Percentiles rank a stretch among this genome's conserved stretches.
phyloP scores from a whole-genome alignment of 2,113 vertebrate genomes.

The Ailuropoda melanoleuca region DNA sequence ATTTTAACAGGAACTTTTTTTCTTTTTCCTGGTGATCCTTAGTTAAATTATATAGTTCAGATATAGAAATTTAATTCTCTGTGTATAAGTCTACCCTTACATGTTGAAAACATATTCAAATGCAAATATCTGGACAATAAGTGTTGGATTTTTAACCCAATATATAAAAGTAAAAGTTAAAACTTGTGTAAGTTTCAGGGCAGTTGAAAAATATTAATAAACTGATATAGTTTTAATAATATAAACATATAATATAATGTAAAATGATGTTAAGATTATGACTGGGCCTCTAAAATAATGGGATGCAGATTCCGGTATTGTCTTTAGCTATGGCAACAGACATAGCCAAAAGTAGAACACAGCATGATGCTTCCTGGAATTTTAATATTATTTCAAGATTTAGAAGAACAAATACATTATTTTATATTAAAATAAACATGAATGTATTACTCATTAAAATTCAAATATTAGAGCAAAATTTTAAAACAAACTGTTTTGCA shows the following conservation, averaged over 20 bases:
- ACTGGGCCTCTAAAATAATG: neutral
- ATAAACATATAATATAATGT: neutral
- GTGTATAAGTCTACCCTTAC: neutral
- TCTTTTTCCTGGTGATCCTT: neutral
- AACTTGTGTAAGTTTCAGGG: neutral
- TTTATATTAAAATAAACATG: neutral
- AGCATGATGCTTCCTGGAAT: neutral
- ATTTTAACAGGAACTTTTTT: neutral
- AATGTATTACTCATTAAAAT: neutral
- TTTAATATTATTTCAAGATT: neutral
- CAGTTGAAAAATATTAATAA: neutral
- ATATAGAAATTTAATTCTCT: constrained; percentile 31
- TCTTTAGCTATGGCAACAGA: neutral
- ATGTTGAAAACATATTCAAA: neutral
- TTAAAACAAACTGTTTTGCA: neutral
- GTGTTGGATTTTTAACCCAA: neutral
- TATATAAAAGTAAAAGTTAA: neutral
- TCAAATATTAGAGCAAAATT: neutral
- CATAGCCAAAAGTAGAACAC: neutral
- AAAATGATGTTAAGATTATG: neutral
- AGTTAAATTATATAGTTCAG: neutral
- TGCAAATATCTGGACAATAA: neutral
- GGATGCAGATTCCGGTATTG: neutral
- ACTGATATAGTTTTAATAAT: neutral
- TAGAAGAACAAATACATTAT: neutral